These are phyloP conservation scores for Mystacides longicornis DNA, from an alignment of 2,888 invertebrate genomes.

Conservation along the genomic window DNA sequence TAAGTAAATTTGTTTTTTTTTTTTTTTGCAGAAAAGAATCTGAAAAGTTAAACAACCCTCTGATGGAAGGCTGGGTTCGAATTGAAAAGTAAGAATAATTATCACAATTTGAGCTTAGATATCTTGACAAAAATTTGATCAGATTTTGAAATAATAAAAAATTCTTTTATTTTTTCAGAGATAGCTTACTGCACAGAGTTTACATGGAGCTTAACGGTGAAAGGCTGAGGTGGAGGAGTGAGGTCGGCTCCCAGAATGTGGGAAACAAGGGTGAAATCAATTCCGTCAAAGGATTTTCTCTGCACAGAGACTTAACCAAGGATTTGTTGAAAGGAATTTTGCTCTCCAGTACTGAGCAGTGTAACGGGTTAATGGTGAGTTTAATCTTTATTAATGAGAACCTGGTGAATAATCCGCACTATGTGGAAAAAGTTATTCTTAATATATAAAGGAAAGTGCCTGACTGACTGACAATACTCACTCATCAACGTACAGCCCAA, in stretches of 20 bases:
- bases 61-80: conserved; percentile 49
- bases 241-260: background rate
- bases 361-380: background rate
- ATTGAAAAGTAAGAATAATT: conserved; percentile 39
- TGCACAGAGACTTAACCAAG: background rate
- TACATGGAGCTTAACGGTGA: conserved; percentile 20
- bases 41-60: background rate
- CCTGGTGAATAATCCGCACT: no score
- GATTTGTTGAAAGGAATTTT: background rate
- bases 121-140: no score
- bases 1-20: background rate
- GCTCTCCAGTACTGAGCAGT: conserved; percentile 1
- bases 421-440: no score
- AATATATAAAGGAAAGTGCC: no score
- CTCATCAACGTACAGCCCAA: no score
- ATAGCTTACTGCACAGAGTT: conserved; percentile 14
- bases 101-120: background rate
- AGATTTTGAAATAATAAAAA: no score
- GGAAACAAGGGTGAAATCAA: background rate
- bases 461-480: no score
- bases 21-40: conserved; percentile 1
- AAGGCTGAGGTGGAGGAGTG: conserved; percentile 19
- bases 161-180: conserved; percentile 10
- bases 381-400: background rate
- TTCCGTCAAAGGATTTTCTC: background rate